Evolutionary conservation across 2,113 vertebrate species (phyloP).

Genomic region (Columba livia): DNA sequence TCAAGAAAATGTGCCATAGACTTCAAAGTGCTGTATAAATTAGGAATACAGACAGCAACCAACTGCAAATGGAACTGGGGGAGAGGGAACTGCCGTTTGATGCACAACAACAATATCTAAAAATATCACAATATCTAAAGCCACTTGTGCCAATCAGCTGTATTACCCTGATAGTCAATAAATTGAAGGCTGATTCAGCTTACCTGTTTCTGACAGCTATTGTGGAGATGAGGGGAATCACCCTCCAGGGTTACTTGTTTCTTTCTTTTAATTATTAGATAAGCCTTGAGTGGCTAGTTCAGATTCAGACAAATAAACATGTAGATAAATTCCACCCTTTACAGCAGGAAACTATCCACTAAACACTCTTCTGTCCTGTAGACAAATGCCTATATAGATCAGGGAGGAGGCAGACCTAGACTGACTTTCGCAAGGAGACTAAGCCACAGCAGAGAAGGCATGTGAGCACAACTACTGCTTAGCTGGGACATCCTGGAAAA

Average conservation of each 20-base stretch:
- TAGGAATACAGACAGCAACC: not conserved
- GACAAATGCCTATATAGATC: not conserved
- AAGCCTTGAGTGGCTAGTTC: not conserved
- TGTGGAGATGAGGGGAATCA: not conserved
- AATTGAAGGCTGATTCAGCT: not conserved
- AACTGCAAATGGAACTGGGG: not conserved
- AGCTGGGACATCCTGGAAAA: rapidly evolving
- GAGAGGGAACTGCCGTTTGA: not conserved
- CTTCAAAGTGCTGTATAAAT: not conserved
- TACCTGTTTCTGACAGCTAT: not conserved
- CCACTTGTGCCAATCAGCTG: not conserved
- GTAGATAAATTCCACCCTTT: not conserved
- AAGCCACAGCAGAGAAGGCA: not conserved
- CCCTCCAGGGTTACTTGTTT: not conserved
- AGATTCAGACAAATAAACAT: not conserved
- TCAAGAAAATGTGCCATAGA: not conserved
- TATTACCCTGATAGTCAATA: not conserved
- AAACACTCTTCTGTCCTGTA: not conserved
- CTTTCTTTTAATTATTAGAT: not conserved
- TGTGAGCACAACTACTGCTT: not conserved
- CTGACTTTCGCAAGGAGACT: not conserved
- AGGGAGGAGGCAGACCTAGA: not conserved
- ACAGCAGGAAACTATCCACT: not conserved
- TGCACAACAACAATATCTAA: not conserved
- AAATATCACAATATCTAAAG: not conserved